Evolutionary conservation across 2,113 vertebrate species (phyloP).

Genomic region (Opisthocomus hoazin): DNA sequence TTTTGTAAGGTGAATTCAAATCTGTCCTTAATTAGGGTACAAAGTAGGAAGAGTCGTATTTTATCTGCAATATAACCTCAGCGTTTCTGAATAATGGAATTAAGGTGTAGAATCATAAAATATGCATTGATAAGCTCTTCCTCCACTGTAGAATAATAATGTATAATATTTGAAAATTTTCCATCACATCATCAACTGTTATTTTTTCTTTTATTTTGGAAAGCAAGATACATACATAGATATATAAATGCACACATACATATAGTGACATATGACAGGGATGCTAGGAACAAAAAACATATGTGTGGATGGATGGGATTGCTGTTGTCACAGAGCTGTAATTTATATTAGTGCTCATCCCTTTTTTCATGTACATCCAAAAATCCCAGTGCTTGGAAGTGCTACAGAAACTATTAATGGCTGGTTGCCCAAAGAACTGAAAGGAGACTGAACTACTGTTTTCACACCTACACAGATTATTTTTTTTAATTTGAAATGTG

Average conservation of each 20-base stretch:
- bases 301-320: neutral
- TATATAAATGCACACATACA: neutral
- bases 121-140: neutral
- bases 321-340: neutral
- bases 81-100: constrained; percentile 34
- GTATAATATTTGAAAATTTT: neutral
- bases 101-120: neutral
- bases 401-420: neutral
- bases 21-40: constrained; percentile 36
- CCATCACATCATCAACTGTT: neutral
- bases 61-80: constrained; percentile 14
- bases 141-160: neutral
- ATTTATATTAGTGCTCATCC: neutral
- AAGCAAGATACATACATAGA: neutral
- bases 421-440: neutral
- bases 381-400: neutral
- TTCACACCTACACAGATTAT: neutral
- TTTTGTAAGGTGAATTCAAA: constrained; percentile 58
- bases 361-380: neutral
- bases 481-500: neutral
- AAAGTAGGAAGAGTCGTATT: constrained; percentile 1
- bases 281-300: neutral
- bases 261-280: neutral
- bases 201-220: neutral
- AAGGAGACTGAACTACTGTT: neutral